Evolutionary conservation across 2,888 invertebrate genomes (phyloP).

Genomic region (Temnothorax unifasciatus): DNA sequence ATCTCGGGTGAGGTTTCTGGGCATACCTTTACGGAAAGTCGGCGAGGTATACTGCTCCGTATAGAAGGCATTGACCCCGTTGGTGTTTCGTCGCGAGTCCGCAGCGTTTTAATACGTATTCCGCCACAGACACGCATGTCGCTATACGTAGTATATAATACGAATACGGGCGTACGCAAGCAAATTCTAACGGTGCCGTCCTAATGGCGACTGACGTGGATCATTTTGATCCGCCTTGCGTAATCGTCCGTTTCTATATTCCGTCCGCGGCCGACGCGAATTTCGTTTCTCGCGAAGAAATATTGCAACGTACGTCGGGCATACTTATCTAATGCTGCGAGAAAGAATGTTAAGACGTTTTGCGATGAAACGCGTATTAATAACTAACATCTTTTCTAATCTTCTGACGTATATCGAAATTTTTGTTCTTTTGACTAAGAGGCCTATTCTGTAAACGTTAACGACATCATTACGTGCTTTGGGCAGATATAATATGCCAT

Average conservation of each 20-base stretch:
- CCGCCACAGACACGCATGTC: constrained; percentile 36
- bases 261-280: constrained; percentile 30
- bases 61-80: constrained; percentile 85
- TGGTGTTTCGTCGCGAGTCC: constrained; percentile 63
- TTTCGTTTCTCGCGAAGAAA: constrained; percentile 23
- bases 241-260: constrained; percentile 65
- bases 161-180: constrained; percentile 62
- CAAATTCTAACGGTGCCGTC: constrained; percentile 77
- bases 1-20: constrained; percentile 79
- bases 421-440: not conserved
- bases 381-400: not conserved
- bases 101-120: constrained; percentile 57
- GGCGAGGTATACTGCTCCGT: constrained; percentile 83
- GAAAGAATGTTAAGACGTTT: not conserved
- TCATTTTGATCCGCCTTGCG: constrained; percentile 63
- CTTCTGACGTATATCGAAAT: not conserved
- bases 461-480: too few species aligned
- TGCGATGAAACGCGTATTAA: not conserved
- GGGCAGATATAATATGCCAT: too few species aligned
- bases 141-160: constrained; percentile 34
- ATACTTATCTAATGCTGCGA: not conserved
- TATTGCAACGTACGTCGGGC: not conserved
- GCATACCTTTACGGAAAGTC: constrained; percentile 81
- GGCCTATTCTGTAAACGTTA: too few species aligned
- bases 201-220: constrained; percentile 56